A percentile compares a stretch with the other conserved stretches of the same genome.
Conservation (phyloP, 2,797 vertebrate genomes). For the Rousettus madagascariensis region DNA sequence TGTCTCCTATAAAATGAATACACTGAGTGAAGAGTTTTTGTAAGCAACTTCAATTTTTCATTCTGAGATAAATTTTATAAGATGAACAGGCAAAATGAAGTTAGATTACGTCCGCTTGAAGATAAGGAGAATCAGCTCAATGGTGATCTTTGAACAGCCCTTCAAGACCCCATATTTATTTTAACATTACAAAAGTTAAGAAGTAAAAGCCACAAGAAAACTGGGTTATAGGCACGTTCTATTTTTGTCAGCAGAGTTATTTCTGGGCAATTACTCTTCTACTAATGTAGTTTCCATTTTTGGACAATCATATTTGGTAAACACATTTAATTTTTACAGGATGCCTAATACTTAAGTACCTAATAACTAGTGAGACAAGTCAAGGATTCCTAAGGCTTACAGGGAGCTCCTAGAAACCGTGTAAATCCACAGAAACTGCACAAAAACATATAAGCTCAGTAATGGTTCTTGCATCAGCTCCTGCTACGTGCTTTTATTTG, state of each 20-base stretch:
- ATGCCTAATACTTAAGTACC: slow-evolving; percentile 50
- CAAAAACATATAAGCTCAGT: not conserved
- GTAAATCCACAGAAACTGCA: not conserved
- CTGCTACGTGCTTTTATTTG: slow-evolving; percentile 53
- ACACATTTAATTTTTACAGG: slow-evolving; percentile 63
- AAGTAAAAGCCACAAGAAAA: slow-evolving; percentile 16
- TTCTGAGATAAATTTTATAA: not conserved
- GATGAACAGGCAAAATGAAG: not conserved
- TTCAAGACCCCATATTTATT: not conserved
- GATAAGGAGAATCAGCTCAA: not conserved
- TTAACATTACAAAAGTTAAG: not conserved
- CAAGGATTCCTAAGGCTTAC: not conserved
- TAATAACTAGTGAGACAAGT: slow-evolving; percentile 55
- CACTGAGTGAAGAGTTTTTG: not conserved
- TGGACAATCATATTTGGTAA: slow-evolving; percentile 56
- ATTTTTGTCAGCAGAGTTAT: slow-evolving; percentile 35
- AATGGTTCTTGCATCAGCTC: slow-evolving; percentile 3
- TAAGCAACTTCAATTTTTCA: not conserved
- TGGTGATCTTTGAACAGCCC: not conserved
- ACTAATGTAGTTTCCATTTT: slow-evolving; percentile 47
- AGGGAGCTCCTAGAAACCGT: slow-evolving; percentile 22
- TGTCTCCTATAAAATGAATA: not conserved
- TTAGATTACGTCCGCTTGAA: not conserved
- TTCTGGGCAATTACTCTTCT: slow-evolving; percentile 55
- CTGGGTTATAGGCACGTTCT: not conserved